Base-by-base conservation (phyloP, 2,113 vertebrate genomes). In the Cyprinus carpio region DNA sequence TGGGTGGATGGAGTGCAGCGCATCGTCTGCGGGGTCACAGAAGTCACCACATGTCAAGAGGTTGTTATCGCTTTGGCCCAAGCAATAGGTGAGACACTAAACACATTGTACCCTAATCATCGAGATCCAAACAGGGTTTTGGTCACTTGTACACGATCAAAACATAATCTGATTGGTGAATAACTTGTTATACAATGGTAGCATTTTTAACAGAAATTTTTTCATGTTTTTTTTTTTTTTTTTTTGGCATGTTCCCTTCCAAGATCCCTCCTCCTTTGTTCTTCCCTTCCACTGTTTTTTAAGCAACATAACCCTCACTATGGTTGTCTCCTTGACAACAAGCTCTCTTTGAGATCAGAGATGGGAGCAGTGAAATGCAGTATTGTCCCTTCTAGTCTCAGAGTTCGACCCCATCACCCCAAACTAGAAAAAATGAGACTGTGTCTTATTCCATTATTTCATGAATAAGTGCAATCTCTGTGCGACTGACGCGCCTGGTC, bases 1-100 rank as follows among this genome's bases (percentile, higher is more conserved):
- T 99, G 98, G 98, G 98, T 99, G 89, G 98, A 99, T 54, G 98
- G 97, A 91, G 97, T 98, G 65, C 98, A 99, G 93, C 96, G 98
- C 85, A 96, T 99, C 0, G 98, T 99, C 51, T 99, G 98, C 18
- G 98, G 98, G 1, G 97, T 99, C 92, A 99, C 97, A 0, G 98
- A 99, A 93, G 96, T 96, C 92, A 99, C 97, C 77, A 99, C 98
- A 13, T 99, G 98, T 94, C 97, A 99, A 87, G 98, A 99, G 86
- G 98, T 99, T 75, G 98, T 99, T 34, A 98, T 99, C 62, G 98
- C 98, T 85, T 95, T 99, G 90, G 98, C 98, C 15, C 98, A 99
- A 90, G 98, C 98, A n/a, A 99, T 99, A 64, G 98, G 98, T 99
- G 89, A 96, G 95, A 27, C 56, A 56, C 72, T 74, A 10, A 51